Conservation (phyloP, 2,797 vertebrate genomes). For the Taenioides sp. region DNA sequence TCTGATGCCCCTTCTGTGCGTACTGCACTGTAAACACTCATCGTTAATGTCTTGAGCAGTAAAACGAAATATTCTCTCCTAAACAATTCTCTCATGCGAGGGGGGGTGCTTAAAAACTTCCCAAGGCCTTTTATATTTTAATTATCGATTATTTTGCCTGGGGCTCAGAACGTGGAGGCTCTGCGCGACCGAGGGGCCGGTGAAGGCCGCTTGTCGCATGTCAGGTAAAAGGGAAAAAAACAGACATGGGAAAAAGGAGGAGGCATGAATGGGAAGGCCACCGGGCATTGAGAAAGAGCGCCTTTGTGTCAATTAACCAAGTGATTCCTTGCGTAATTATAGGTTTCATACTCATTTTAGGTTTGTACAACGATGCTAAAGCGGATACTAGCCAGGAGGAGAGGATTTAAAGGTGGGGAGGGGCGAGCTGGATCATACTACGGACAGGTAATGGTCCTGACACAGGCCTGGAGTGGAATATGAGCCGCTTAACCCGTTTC, state of each 20-base stretch:
- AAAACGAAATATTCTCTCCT: constrained; percentile 14
- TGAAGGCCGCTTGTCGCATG: constrained; percentile 73
- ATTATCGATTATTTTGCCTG: constrained; percentile 73
- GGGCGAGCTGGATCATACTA: constrained; percentile 13
- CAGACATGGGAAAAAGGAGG: constrained; percentile 17
- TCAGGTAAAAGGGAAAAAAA: constrained; percentile 58
- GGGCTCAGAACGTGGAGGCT: constrained; percentile 70
- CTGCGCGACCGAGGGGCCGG: constrained; percentile 57
- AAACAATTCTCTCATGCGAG: constrained; percentile 23
- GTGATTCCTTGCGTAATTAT: constrained; percentile 14
- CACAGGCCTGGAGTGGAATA: constrained; percentile 14
- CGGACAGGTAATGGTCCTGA: constrained; percentile 25
- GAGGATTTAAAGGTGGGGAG: not conserved
- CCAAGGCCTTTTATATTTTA: constrained; percentile 73
- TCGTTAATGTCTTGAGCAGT: not conserved
- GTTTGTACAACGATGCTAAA: not conserved
- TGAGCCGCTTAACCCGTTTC: constrained; percentile 23
- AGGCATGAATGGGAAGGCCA: constrained; percentile 61
- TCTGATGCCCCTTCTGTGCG: not conserved
- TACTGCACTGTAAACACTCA: not conserved
- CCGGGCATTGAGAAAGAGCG: constrained; percentile 43
- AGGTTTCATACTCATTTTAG: constrained; percentile 6
- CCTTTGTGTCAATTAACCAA: constrained; percentile 39
- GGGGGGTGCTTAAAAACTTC: constrained; percentile 56
- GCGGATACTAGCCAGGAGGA: not conserved